These are phyloP conservation scores for Agapostemon virescens DNA, from an alignment of 2,888 invertebrate genomes.

Conservation along the genomic window DNA sequence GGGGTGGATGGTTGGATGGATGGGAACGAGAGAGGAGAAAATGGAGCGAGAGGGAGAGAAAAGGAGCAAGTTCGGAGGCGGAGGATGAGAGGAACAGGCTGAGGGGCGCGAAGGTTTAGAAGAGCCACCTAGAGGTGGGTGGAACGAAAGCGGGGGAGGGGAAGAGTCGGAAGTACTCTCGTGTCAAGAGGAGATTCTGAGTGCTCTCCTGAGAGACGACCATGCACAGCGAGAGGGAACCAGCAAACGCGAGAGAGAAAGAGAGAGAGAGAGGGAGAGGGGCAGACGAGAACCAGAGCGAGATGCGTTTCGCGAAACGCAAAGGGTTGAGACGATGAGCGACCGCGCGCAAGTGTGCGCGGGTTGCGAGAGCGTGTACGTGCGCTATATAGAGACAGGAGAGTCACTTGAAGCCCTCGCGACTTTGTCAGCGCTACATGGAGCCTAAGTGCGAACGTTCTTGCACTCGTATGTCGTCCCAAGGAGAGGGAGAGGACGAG, in stretches of 20 bases:
- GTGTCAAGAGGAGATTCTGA: slow-evolving; percentile 77
- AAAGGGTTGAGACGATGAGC: slow-evolving; percentile 35
- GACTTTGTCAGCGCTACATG: slow-evolving; percentile 77
- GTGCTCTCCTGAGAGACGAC: slow-evolving; percentile 75
- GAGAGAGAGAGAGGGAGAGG: slow-evolving; percentile 33
- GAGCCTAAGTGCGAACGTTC: slow-evolving; percentile 72
- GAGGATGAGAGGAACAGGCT: slow-evolving; percentile 44
- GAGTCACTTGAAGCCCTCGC: slow-evolving; percentile 68
- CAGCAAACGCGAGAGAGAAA: slow-evolving; percentile 18
- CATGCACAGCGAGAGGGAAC: slow-evolving; percentile 57
- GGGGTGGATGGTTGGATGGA: not conserved
- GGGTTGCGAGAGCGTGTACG: slow-evolving; percentile 9
- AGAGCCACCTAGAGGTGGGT: slow-evolving; percentile 58
- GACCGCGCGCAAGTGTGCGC: slow-evolving; percentile 9
- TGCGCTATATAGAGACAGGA: slow-evolving; percentile 44
- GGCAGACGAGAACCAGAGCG: slow-evolving; percentile 21
- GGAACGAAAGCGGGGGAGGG: slow-evolving; percentile 52
- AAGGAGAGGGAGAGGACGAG: slow-evolving; percentile 66
- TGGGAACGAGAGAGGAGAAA: slow-evolving; percentile 26
- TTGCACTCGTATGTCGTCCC: slow-evolving; percentile 69
- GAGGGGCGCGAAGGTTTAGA: slow-evolving; percentile 67
- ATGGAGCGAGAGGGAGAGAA: slow-evolving; percentile 18
- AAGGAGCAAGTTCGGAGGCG: slow-evolving; percentile 5
- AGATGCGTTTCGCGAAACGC: slow-evolving; percentile 37
- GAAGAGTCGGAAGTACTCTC: slow-evolving; percentile 72